Evolutionary conservation across 2,888 invertebrate species (phyloP), one percentile per base, ranked within the genome.

Genomic region (Gordius sp.): DNA sequence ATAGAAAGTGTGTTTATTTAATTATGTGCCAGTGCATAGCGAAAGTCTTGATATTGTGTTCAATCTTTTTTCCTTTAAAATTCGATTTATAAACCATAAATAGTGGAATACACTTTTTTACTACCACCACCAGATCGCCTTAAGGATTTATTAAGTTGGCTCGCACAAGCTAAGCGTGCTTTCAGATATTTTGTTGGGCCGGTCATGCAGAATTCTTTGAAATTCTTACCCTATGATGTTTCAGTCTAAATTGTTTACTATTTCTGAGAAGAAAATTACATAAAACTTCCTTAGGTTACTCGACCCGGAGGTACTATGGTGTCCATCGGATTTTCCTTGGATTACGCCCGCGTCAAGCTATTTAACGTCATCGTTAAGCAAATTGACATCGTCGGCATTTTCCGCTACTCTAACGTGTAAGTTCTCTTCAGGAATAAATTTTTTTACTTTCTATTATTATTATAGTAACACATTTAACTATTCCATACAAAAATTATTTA

Each of bases 401-500:
- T 33, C n/a, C 39, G 39, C n/a, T 33, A 33, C 39, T 8, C 39
- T 33, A 33, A 33, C 39, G 39, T 33, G 39, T 33, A 33, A 8
- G 8, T 33, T 33, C 8, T 33, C n/a, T 52, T 13, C 23, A 52
- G 68, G 8, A 52, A 13, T 18, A 18, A 52, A 13, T 52, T 8
- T 8, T 52, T 13, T 52, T 52, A 8, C 18, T 52, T 52, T 8
- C 8, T 8, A 13, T 52, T 8, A 8, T 13, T 52, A 52, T 52
- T 52, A 23, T 18, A 52, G 13, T 13, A 27, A 27, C 27, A n/a
- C 13, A 8, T 55, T 13, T 25, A 55, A 25, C 2, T 33, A 13
- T 33, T n/a, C 8, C 8, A n/a, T 8, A n/a, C 39, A 13, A 8
- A 33, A 13, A 33, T 33, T 33, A 13, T 33, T 33, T 33, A 13